Evolutionary conservation across 2,797 vertebrate species (phyloP).

Genomic region (Coregonus ussuriensis): DNA sequence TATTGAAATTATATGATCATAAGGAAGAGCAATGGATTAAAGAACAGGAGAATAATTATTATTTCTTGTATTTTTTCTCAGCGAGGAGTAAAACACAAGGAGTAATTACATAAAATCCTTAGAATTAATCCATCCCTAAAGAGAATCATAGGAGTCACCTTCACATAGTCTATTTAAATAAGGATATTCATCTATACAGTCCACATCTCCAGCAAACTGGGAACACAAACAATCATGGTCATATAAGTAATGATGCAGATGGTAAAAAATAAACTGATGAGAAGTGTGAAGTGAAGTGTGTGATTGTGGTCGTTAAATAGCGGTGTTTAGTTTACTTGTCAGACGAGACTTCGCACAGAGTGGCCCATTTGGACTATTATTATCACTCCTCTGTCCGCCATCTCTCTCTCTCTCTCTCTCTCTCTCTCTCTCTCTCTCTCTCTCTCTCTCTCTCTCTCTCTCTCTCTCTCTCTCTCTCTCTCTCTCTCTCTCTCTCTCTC

Average conservation of each 20-base stretch:
- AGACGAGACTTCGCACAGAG: background rate
- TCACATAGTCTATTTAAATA: slow-evolving; percentile 22
- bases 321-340: background rate
- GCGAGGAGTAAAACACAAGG: slow-evolving; percentile 23
- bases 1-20: no score
- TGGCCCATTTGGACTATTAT: no score
- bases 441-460: no score
- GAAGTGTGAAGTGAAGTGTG: background rate
- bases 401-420: no score
- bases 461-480: no score
- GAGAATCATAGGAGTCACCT: slow-evolving; percentile 35
- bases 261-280: background rate
- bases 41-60: slow-evolving; percentile 27
- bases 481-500: background rate
- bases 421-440: no score
- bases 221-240: background rate
- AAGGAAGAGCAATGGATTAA: slow-evolving; percentile 27
- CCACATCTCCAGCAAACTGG: background rate
- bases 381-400: no score
- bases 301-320: no score
- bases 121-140: slow-evolving; percentile 28
- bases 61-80: slow-evolving; percentile 32
- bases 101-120: slow-evolving; percentile 36
- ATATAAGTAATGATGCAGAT: background rate
- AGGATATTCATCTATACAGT: background rate